phyloP scores from a whole-genome alignment of 2,797 vertebrate species.

The Enteromius argenteus region DNA sequence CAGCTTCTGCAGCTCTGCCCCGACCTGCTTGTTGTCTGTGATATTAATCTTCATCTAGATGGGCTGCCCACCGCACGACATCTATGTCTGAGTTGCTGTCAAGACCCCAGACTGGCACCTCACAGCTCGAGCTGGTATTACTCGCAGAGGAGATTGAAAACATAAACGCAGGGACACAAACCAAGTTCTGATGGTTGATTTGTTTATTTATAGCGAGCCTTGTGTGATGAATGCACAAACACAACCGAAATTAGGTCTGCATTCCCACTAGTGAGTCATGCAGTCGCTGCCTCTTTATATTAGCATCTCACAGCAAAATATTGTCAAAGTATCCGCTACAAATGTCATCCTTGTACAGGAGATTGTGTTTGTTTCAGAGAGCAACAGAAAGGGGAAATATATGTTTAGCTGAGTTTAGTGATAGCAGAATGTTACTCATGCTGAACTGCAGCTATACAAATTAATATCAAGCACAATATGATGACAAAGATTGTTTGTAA shows the following conservation, averaged over 20 bases:
- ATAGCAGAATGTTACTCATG: conserved; percentile 37
- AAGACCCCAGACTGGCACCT: conserved; percentile 43
- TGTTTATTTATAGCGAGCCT: conserved; percentile 35
- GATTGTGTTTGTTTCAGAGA: conserved; percentile 18
- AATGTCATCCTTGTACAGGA: conserved; percentile 21
- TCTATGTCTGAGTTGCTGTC: conserved; percentile 48
- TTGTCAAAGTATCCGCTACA: conserved; percentile 42
- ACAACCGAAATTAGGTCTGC: conserved; percentile 64
- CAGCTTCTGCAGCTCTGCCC: conserved; percentile 15
- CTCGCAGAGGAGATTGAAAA: conserved; percentile 26
- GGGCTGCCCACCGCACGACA: conserved; percentile 45
- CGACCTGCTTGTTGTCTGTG: conserved; percentile 46
- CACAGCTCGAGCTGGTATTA: conserved; percentile 21
- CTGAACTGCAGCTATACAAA: conserved; percentile 56
- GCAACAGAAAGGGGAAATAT: conserved; percentile 27
- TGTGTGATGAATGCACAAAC: conserved; percentile 28
- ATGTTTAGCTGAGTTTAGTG: conserved; percentile 22
- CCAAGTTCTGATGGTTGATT: conserved; percentile 13
- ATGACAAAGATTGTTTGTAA: conserved; percentile 64
- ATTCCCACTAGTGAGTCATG: conserved; percentile 77
- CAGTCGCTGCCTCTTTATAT: conserved; percentile 75
- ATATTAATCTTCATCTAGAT: conserved; percentile 57
- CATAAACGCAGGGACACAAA: conserved; percentile 31
- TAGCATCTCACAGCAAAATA: conserved; percentile 64
- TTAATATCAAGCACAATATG: conserved; percentile 63